Percentiles rank a stretch among this genome's conserved stretches.
phyloP scores from a whole-genome alignment of 2,888 invertebrate genomes.

The Carterocephalus palaemon region DNA sequence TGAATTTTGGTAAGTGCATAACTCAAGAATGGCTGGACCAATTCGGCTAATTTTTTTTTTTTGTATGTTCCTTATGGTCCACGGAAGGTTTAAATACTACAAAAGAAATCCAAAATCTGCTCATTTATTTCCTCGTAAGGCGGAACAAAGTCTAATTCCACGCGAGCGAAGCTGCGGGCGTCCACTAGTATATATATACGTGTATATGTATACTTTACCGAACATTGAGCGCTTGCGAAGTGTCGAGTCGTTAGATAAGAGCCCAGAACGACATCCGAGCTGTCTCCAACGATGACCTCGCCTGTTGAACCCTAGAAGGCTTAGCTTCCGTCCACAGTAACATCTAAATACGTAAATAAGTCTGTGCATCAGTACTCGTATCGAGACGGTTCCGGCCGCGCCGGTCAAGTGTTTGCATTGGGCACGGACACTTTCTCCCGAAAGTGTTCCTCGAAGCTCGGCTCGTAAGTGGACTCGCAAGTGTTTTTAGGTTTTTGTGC shows the following conservation, averaged over 20 bases:
- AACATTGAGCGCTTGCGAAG: neutral
- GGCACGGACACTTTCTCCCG: slow-evolving; percentile 22
- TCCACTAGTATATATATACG: too few relatives aligned
- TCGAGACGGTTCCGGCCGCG: slow-evolving; percentile 14
- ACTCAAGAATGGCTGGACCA: too few relatives aligned
- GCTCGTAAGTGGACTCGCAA: slow-evolving; percentile 15
- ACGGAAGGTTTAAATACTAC: too few relatives aligned
- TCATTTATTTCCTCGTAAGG: too few relatives aligned
- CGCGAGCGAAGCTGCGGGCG: too few relatives aligned
- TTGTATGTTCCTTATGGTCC: too few relatives aligned
- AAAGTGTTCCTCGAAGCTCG: slow-evolving; percentile 10
- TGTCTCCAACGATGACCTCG: slow-evolving; percentile 8
- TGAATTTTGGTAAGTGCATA: too few relatives aligned
- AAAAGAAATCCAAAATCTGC: too few relatives aligned
- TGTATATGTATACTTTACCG: too few relatives aligned
- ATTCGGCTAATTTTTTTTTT: too few relatives aligned
- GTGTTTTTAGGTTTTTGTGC: slow-evolving; percentile 22
- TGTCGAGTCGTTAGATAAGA: neutral
- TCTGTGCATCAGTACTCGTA: slow-evolving; percentile 15
- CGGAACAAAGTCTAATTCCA: too few relatives aligned
- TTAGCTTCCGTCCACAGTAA: neutral
- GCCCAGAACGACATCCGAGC: neutral
- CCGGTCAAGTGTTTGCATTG: slow-evolving; percentile 21
- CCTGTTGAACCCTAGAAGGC: slow-evolving; percentile 3
- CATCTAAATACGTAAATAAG: slow-evolving; percentile 17